Base-by-base conservation (phyloP, 2,888 invertebrate species). In the Glyphotaelius pellucidus region DNA sequence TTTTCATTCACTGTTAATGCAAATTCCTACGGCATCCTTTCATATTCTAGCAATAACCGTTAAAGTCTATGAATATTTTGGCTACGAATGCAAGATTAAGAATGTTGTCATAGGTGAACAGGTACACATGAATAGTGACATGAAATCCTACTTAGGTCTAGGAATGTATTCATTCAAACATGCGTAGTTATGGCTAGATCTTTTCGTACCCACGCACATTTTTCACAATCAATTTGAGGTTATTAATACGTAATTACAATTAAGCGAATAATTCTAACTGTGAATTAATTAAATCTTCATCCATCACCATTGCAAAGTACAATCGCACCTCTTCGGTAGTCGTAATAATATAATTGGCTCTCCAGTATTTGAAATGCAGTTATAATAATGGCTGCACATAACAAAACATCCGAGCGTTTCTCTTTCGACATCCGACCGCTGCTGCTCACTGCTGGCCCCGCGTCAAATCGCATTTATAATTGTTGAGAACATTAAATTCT, bases 391-490 rank as follows among this genome's bases (percentile, higher is more conserved):
- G 35, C 88, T 79, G 79, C 31, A 42, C 79, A 42, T 79, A 89
- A 87, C 52, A 47, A 87, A 87, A 35, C 88, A 35, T 38, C 35
- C 31, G 79, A 79, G 19, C 32, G 32, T 38, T 91, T 91, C 87
- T 80, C 80, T 91, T 91, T 91, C 87, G 91, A 88, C 91, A 91
- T 91, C 81, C 80, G 91, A 90, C 85, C 67, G 67, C 67, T 67
- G 67, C 11, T 81, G 84, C 25, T 42, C 38, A 80, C 88, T 81
- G 84, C 25, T 42, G 79, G 88, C 88, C 83, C 88, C n/a, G 47
- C 81, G 91, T 91, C 88, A 91, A 91, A 91, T 91, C 81, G 86
- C 80, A 91, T 86, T 89, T 89, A 35, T 89, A 89, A 89, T 89
- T 89, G 67, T 80, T 30, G 86, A 81, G 83, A 52, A 90, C 90